These are phyloP conservation scores for Anas platyrhynchos DNA, from an alignment of 2,113 vertebrate species.

Conservation along the genomic window DNA sequence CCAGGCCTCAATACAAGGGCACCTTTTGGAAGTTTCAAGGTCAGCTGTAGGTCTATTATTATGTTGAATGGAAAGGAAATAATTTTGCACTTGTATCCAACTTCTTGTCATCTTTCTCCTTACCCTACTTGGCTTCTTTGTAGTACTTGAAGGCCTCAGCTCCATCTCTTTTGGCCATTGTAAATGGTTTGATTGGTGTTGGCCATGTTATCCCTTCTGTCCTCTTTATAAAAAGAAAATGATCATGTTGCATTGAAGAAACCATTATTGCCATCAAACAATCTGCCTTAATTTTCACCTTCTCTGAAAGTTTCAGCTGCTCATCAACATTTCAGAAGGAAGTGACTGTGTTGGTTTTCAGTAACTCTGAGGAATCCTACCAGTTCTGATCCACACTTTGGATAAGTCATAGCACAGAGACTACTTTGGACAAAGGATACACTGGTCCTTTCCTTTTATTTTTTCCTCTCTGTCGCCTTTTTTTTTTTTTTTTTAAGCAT, in stretches of 20 bases:
- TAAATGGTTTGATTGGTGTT: slow-evolving; percentile 65
- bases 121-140: slow-evolving; percentile 71
- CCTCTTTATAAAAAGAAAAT: slow-evolving; percentile 47
- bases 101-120: slow-evolving; percentile 72
- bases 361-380: slow-evolving; percentile 41
- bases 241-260: slow-evolving; percentile 50
- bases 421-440: slow-evolving; percentile 40
- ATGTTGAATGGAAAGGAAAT: slow-evolving; percentile 74
- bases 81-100: slow-evolving; percentile 70
- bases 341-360: slow-evolving; percentile 44
- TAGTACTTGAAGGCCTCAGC: slow-evolving; percentile 64
- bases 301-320: slow-evolving; percentile 46
- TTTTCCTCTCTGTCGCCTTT: not conserved
- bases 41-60: slow-evolving; percentile 76
- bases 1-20: slow-evolving; percentile 74
- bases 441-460: slow-evolving; percentile 32
- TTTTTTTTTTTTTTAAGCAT: not conserved
- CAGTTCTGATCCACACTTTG: slow-evolving; percentile 46
- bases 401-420: slow-evolving; percentile 36
- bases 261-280: slow-evolving; percentile 46
- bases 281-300: slow-evolving; percentile 58
- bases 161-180: slow-evolving; percentile 65
- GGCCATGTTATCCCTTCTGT: slow-evolving; percentile 52
- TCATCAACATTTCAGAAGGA: slow-evolving; percentile 63
- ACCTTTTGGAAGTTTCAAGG: slow-evolving; percentile 76